Percentiles rank a stretch among this genome's conserved stretches.
phyloP scores from a whole-genome alignment of 2,113 vertebrate species.

The Rhinopithecus roxellana region DNA sequence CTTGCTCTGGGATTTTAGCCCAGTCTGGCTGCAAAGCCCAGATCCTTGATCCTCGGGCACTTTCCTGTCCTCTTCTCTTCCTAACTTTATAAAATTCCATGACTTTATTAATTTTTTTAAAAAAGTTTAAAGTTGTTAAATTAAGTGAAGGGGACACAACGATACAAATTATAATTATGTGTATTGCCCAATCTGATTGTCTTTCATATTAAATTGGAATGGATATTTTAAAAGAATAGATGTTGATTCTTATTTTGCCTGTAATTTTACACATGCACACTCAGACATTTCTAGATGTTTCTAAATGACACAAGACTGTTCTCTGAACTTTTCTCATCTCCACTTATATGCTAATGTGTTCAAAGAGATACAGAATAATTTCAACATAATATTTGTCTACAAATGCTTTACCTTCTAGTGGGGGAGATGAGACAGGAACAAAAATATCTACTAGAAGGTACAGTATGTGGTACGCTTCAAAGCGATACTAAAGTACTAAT shows the following conservation, averaged over 20 bases:
- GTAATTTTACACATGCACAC: neutral
- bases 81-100: neutral
- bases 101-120: neutral
- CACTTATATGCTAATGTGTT: neutral
- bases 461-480: neutral
- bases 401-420: conserved; percentile 8
- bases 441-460: neutral
- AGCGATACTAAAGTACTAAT: neutral
- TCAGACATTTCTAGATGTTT: neutral
- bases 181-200: neutral
- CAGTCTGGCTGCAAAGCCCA: neutral
- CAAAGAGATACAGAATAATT: conserved; percentile 15
- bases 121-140: neutral
- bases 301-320: neutral
- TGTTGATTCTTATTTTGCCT: neutral
- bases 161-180: neutral
- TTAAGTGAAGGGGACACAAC: neutral
- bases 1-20: neutral
- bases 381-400: neutral
- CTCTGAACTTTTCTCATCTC: neutral
- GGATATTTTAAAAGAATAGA: neutral
- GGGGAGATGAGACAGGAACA: neutral
- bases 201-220: neutral
- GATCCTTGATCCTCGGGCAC: neutral
- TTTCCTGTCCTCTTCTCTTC: neutral